Evolutionary conservation across 2,797 vertebrate genomes (phyloP), one percentile per base, ranked within the genome.

Genomic region (Crenichthys baileyi): DNA sequence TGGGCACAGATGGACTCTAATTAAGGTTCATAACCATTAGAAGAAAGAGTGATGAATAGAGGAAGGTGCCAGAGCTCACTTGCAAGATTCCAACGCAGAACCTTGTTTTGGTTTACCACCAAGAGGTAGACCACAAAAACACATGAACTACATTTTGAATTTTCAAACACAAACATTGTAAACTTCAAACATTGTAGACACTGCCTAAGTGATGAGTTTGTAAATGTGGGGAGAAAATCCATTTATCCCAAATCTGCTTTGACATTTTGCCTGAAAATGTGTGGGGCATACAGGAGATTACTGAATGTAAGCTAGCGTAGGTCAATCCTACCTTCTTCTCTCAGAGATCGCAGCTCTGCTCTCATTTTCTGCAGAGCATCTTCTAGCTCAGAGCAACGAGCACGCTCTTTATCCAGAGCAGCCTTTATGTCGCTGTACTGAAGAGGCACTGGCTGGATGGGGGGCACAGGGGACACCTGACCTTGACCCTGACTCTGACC

Each of bases 401-500:
- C 83, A 9, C 98, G 97, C 93, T 99, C 98, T 93, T 99, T 99
- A 91, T 99, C 98, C 95, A 99, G 95, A 24, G 98, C 98, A 58
- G 93, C 85, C 94, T 99, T 99, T 95, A 99, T 96, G 93, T 99
- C 98, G 84, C 96, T 99, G 96, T 99, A 99, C 94, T 98, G 98
- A 94, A 98, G 94, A 87, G 98, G 97, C 91, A 98, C 97, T 67
- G 98, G 97, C 91, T 96, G 95, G 91, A 92, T 90, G 20, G 94
- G 87, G 51, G 87, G 87, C 22, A 89, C 90, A 0, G 93, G 93
- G 13, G 93, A 91, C 7, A 89, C 80, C 81, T 93, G 95, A 36
- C 91, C 87, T 55, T 92, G 95, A 61, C 79, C 73, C 70, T 94
- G 94, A 75, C 86, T 65, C 61, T 92, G 92, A 31, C 80, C 83